A percentile compares a stretch with the other conserved stretches of the same genome.
phyloP scores from a whole-genome alignment of 2,797 vertebrate genomes.

The Oreochromis grahami region DNA sequence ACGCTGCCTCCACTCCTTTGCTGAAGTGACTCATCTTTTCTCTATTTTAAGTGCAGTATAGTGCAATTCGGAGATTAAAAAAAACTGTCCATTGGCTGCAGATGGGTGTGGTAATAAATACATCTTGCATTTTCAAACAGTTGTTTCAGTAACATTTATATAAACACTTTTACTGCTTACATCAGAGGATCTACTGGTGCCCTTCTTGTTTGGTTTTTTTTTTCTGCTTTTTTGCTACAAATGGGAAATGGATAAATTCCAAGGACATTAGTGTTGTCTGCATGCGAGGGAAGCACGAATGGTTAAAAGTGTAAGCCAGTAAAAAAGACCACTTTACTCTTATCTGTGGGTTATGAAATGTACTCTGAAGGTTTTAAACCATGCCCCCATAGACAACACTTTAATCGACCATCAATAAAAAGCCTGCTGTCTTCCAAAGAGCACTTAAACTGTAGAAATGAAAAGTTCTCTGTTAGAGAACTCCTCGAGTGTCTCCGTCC shows the following conservation, averaged over 20 bases:
- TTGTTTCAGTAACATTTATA: background rate
- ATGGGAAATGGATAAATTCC: background rate
- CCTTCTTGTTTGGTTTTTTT: background rate
- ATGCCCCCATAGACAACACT: background rate
- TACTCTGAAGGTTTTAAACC: slow-evolving; percentile 10
- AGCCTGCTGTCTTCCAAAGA: background rate
- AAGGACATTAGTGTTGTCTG: background rate
- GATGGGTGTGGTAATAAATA: background rate
- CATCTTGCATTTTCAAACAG: background rate
- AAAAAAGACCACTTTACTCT: slow-evolving; percentile 9
- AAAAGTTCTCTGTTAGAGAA: slow-evolving; percentile 16
- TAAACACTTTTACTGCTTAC: slow-evolving; percentile 5
- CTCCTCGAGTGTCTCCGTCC: background rate
- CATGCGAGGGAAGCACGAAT: background rate
- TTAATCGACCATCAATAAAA: slow-evolving; percentile 7
- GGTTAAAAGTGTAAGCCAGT: background rate
- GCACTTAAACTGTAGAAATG: slow-evolving; percentile 9
- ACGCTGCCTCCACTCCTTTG: background rate
- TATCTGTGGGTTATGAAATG: slow-evolving; percentile 16
- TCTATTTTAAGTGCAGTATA: slow-evolving; percentile 4
- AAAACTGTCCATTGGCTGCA: background rate
- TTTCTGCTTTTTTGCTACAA: background rate
- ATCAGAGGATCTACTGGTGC: background rate
- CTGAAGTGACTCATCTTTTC: slow-evolving; percentile 18
- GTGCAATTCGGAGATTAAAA: background rate